Base-by-base conservation (phyloP, 2,888 invertebrate species). In the Troides helena region DNA sequence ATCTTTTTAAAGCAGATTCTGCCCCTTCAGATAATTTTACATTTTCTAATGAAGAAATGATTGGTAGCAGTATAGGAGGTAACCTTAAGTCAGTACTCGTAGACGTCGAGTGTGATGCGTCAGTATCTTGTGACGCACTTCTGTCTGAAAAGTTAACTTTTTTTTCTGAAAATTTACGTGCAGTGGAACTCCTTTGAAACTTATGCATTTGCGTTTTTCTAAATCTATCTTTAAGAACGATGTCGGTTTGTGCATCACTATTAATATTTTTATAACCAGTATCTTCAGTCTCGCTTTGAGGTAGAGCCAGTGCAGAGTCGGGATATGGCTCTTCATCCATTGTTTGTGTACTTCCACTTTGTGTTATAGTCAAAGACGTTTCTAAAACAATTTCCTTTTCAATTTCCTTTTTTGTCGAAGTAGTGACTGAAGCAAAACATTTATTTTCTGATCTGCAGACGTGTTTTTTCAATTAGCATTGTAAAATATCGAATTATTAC, bases 51-150 rank as follows among this genome's bases (percentile, higher is more conserved):
- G 94, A 95, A 74, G 94, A 94, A 73, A 95, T 94, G 69, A 95
- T 95, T 46, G 95, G 95, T 56, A 95, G 87, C 75, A 96, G 86
- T 80, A 96, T 96, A 4, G 96, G 96, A 12, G 96, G 96, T 61
- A 96, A 86, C 80, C 95, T 92, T 76, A 95, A 86, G 74, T 95
- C 95, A 76, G 93, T 93, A 74, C 93, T 93, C 1, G 94, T 94
- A 0, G 94, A 94, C 8, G 94, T 94, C 18, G 94, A 94, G 78
- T 94, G 93, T 0, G 94, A 94, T 50, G 90, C 93, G 75, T 94
- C 94, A 0, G 94, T 94, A 70, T 94, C 95, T 82, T 94, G 94
- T 14, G 94, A 94, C n/a, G 89, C 89, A 72, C 93, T 93, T 80
- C 93, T 80, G 69, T 92, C 91, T n/a, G 93, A 91, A 76, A 94